Evolutionary conservation across 2,888 invertebrate species (phyloP).

Genomic region (Acleris laterana): DNA sequence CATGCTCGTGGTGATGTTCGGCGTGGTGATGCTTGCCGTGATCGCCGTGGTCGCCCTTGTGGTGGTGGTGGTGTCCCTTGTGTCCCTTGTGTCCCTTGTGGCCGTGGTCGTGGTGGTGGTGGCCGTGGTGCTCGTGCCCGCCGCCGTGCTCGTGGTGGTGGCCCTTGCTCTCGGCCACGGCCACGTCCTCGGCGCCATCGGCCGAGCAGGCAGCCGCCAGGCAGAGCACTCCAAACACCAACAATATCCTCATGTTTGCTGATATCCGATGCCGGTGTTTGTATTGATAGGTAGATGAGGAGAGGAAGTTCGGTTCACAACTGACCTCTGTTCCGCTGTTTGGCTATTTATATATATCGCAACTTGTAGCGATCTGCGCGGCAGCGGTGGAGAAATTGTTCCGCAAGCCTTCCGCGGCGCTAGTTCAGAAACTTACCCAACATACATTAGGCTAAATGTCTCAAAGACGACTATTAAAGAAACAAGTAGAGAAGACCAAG

Average conservation of each 20-base stretch:
- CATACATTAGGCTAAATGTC: too few species aligned
- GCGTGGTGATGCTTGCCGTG: constrained; percentile 91
- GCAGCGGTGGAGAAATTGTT: constrained; percentile 72
- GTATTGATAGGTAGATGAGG: constrained; percentile 43
- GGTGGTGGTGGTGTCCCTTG: constrained; percentile 89
- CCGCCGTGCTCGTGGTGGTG: constrained; percentile 85
- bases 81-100: constrained; percentile 91
- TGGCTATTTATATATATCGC: constrained; percentile 76
- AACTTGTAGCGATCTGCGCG: constrained; percentile 53
- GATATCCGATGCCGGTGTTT: constrained; percentile 25
- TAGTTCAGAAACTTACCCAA: constrained; percentile 68
- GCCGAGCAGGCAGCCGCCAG: constrained; percentile 67
- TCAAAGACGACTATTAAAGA: too few species aligned
- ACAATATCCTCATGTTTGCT: constrained; percentile 65
- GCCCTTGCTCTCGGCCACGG: constrained; percentile 79
- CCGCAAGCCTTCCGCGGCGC: constrained; percentile 69
- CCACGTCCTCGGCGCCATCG: constrained; percentile 64
- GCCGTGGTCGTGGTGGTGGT: constrained; percentile 88
- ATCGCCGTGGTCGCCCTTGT: constrained; percentile 90
- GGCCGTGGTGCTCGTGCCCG: constrained; percentile 86
- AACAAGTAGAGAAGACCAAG: too few species aligned
- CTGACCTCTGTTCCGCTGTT: constrained; percentile 67
- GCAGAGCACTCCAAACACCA: constrained; percentile 68
- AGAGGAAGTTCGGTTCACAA: constrained; percentile 73
- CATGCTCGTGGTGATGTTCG: constrained; percentile 89